Base-by-base conservation (phyloP, 2,113 vertebrate genomes). In the Pterocles gutturalis region DNA sequence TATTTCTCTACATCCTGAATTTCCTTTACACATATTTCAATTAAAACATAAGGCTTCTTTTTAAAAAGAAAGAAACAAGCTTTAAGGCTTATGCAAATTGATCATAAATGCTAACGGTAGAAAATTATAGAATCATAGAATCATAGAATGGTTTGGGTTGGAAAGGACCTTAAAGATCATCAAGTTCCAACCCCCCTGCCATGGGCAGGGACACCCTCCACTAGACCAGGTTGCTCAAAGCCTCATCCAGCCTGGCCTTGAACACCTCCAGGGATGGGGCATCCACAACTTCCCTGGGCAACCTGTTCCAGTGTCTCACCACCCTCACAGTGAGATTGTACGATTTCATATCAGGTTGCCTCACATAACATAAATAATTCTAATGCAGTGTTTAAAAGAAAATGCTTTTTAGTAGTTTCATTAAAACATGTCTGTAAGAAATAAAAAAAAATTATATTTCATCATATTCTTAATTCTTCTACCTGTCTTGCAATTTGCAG, bases 71-170 rank as follows among this genome's bases (percentile, higher is more conserved):
- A 65, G n/a, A 82, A 36, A 62, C 49, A 78, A 58, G 22, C n/a
- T 88, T 73, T 84, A 71, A 94, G 38, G 43, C n/a, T 95, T 95
- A 67, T 49, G 78, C 75, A 86, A 89, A 75, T 80, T 48, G 8
- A 61, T 78, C 64, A 61, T 53, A 61, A 51, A 53, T 72, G 71
- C 76, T 91, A 55, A 83, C 78, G 64, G 17, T 60, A 90, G 24
- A 94, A 76, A 89, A 41, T 41, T 41, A 41, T 11, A 41, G 41
- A 41, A 41, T 12, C 41, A 41, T 41, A 41, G 41, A 41, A 41
- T 41, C 41, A 41, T 41, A 41, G 41, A 41, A 41, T 41, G 41
- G 41, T 41, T 41, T 41, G 41, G 12, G 41, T 41, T 41, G 41
- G 41, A 41, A 41, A 14, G 41, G 41, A 41, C 41, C 13, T 41